A percentile compares a stretch with the other conserved stretches of the same genome.
These are phyloP conservation scores for Drosophila neocordata DNA, from an alignment of 1,140 invertebrate species.

Conservation along the genomic window DNA sequence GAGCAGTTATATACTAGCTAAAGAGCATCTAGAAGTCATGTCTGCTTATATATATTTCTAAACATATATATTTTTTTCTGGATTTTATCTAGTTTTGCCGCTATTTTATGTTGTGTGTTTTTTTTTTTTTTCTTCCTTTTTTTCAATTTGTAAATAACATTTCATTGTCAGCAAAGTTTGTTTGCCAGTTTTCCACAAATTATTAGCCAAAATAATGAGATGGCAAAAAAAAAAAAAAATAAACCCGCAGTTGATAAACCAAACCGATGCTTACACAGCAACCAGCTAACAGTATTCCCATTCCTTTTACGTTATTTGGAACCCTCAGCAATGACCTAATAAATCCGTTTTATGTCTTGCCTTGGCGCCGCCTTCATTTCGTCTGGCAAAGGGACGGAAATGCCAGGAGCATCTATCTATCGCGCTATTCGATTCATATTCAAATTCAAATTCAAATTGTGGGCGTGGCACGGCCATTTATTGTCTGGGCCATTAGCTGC, in stretches of 20 bases:
- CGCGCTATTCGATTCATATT: constrained; percentile 66
- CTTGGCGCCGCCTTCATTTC: constrained; percentile 66
- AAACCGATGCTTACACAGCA: constrained; percentile 58
- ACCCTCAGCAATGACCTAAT: constrained; percentile 64
- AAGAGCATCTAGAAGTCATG: neutral
- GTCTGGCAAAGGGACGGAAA: constrained; percentile 59
- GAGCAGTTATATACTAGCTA: neutral
- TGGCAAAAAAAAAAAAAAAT: neutral
- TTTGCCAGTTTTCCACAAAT: constrained; percentile 55
- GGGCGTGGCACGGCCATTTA: constrained; percentile 69
- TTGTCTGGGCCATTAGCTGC: constrained; percentile 78
- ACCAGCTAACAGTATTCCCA: constrained; percentile 13
- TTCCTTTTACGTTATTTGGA: neutral
- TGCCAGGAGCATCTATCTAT: constrained; percentile 45
- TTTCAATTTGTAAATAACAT: constrained; percentile 66
- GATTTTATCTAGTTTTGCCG: neutral
- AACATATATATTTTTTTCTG: neutral
- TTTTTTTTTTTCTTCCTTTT: constrained; percentile 23
- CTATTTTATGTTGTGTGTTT: neutral
- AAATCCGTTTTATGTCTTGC: constrained; percentile 77
- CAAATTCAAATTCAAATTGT: constrained; percentile 68
- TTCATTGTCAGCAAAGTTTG: constrained; percentile 65
- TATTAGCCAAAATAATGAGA: constrained; percentile 60
- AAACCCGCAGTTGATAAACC: constrained; percentile 25
- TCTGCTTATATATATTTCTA: neutral